Percentiles rank a stretch among this genome's conserved stretches.
phyloP scores from a whole-genome alignment of 23 tunicate species.

The Trididemnum clinides region DNA sequence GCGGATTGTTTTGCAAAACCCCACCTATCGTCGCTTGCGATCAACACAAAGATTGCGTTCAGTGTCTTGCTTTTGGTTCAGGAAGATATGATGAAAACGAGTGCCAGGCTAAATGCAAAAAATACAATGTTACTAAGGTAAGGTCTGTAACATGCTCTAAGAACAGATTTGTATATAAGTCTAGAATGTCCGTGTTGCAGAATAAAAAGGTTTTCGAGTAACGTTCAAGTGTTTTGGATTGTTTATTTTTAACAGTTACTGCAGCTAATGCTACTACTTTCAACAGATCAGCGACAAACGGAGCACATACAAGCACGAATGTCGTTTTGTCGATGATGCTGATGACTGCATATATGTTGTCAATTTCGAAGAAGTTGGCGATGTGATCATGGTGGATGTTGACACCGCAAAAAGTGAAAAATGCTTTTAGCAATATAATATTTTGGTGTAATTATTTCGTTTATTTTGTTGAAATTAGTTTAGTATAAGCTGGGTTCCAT shows the following conservation, averaged over 20 bases:
- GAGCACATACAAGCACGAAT: slow-evolving; percentile 42
- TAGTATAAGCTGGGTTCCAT: too few species aligned
- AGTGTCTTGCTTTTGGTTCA: slow-evolving; percentile 61
- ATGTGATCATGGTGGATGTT: slow-evolving; percentile 54
- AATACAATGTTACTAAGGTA: slow-evolving; percentile 64
- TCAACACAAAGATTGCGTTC: slow-evolving; percentile 67
- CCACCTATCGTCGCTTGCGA: slow-evolving; percentile 64
- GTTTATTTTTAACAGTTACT: too few species aligned
- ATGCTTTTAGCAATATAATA: too few species aligned
- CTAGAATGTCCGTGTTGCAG: too few species aligned
- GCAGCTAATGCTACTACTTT: too few species aligned
- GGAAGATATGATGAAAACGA: slow-evolving; percentile 42
- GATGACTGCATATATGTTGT: slow-evolving; percentile 62
- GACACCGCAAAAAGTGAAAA: slow-evolving; percentile 53
- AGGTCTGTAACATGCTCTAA: too few species aligned
- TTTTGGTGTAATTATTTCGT: too few species aligned
- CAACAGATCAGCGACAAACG: too few species aligned
- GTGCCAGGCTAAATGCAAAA: slow-evolving; percentile 47
- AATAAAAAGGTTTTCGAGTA: too few species aligned
- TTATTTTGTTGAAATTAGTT: too few species aligned
- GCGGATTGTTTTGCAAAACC: slow-evolving; percentile 75
- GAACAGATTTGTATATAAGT: too few species aligned
- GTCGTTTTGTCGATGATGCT: slow-evolving; percentile 57
- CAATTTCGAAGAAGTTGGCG: slow-evolving; percentile 46
- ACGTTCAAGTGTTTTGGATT: too few species aligned